Conservation (phyloP, 2,888 invertebrate genomes). For the Operophtera brumata region DNA sequence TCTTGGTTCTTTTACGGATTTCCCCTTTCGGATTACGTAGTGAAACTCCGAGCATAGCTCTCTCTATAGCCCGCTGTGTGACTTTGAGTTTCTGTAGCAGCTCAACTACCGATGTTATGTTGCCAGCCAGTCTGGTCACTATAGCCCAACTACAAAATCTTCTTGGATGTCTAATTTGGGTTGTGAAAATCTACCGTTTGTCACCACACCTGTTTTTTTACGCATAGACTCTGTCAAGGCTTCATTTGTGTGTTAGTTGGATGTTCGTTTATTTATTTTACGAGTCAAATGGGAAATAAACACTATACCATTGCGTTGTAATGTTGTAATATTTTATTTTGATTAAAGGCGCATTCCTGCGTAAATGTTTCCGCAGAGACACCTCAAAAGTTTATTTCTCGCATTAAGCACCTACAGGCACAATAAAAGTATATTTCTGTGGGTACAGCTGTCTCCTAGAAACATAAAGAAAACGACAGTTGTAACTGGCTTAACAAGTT, state of each 20-base stretch:
- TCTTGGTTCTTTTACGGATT: no score
- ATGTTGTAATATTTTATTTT: neutral
- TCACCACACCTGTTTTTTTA: no score
- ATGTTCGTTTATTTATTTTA: conserved; percentile 1
- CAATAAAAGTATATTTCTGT: neutral
- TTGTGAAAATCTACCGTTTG: no score
- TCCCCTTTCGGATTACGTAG: no score
- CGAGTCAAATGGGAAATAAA: conserved; percentile 5
- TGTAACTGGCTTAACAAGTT: neutral
- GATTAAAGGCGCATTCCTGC: neutral
- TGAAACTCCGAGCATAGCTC: no score
- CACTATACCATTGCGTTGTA: neutral
- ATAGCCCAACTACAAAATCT: no score
- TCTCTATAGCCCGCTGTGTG: no score
- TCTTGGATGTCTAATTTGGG: no score
- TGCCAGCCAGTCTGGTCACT: no score
- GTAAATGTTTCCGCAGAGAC: neutral
- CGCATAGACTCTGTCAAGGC: no score
- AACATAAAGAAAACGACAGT: neutral
- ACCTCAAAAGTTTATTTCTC: neutral
- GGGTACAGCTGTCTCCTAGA: neutral
- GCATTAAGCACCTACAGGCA: neutral
- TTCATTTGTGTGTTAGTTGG: neutral
- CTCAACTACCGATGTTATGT: no score
- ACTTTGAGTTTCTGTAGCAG: no score